These are phyloP conservation scores for Siphlonurus alternatus DNA, from an alignment of 2,888 invertebrate species.

Conservation along the genomic window DNA sequence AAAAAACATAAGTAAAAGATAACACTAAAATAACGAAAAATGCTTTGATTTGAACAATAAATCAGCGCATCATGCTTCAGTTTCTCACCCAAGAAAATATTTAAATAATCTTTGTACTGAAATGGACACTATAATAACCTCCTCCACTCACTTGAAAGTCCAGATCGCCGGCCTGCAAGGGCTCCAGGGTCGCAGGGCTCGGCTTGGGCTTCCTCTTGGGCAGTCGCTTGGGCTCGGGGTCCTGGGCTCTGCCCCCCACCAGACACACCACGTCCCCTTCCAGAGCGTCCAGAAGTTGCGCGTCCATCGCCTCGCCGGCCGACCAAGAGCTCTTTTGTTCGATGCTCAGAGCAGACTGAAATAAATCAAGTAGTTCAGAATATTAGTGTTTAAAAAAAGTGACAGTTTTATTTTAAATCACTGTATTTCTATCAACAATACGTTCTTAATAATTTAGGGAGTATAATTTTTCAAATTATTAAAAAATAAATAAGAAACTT, in stretches of 20 bases:
- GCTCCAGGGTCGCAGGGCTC: background rate
- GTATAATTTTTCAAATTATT: no score
- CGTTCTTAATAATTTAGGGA: background rate
- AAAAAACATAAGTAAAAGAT: no score
- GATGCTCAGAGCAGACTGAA: conserved; percentile 39
- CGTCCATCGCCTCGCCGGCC: conserved; percentile 38
- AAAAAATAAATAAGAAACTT: no score
- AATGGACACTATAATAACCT: no score
- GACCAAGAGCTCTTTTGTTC: conserved; percentile 46
- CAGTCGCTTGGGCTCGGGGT: conserved; percentile 1
- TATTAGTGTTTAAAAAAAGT: background rate
- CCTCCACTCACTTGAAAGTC: conserved; percentile 35
- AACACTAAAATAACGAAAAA: no score
- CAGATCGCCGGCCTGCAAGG: conserved; percentile 22
- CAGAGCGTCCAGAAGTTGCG: conserved; percentile 29
- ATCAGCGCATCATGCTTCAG: no score
- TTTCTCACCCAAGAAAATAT: no score
- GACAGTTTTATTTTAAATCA: background rate
- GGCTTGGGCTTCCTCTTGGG: background rate
- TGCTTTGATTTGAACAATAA: no score
- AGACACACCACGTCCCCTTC: background rate
- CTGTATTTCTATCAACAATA: background rate
- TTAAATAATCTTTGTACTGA: no score
- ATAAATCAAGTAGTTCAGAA: conserved; percentile 9
- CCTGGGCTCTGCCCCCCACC: background rate